Conservation (phyloP, 2,797 vertebrate genomes). For the Eutrigla gurnardus region DNA sequence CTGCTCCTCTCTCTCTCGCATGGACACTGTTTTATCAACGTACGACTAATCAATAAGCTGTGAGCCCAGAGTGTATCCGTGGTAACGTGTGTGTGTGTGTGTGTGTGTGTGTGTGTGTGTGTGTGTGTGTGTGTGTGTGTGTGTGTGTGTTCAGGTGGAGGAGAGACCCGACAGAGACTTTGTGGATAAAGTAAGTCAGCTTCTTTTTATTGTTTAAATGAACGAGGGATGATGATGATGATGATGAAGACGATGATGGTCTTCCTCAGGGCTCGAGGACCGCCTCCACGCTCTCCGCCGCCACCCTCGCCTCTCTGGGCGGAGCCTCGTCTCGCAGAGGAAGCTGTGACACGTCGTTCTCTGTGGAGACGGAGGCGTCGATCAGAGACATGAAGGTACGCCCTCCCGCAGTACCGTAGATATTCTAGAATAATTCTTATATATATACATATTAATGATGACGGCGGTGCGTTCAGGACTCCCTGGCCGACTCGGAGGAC, state of each 20-base stretch:
- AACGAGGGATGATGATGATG: too few relatives aligned
- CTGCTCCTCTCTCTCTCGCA: neutral
- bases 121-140: too few relatives aligned
- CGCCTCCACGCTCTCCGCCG: constrained; percentile 91
- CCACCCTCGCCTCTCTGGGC: constrained; percentile 91
- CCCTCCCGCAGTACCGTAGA: too few relatives aligned
- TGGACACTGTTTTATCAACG: too few relatives aligned
- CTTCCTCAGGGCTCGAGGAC: constrained; percentile 85
- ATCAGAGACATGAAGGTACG: constrained; percentile 92
- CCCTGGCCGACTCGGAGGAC: constrained; percentile 90
- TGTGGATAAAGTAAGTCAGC: constrained; percentile 87
- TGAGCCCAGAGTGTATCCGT: neutral
- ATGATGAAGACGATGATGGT: neutral
- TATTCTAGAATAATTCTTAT: too few relatives aligned
- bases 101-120: too few relatives aligned
- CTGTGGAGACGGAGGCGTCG: constrained; percentile 93
- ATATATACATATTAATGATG: too few relatives aligned
- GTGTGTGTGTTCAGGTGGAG: constrained; percentile 86
- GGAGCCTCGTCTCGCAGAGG: constrained; percentile 92
- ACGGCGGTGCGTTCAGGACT: constrained; percentile 83
- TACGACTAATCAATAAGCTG: neutral
- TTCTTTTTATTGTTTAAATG: too few relatives aligned
- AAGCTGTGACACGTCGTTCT: constrained; percentile 93
- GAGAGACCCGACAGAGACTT: constrained; percentile 92
- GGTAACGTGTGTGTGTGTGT: constrained; percentile 24